A percentile compares a stretch with the other conserved stretches of the same genome.
Conservation (phyloP, 2,113 vertebrate genomes). For the Sphaerodactylus townsendi region DNA sequence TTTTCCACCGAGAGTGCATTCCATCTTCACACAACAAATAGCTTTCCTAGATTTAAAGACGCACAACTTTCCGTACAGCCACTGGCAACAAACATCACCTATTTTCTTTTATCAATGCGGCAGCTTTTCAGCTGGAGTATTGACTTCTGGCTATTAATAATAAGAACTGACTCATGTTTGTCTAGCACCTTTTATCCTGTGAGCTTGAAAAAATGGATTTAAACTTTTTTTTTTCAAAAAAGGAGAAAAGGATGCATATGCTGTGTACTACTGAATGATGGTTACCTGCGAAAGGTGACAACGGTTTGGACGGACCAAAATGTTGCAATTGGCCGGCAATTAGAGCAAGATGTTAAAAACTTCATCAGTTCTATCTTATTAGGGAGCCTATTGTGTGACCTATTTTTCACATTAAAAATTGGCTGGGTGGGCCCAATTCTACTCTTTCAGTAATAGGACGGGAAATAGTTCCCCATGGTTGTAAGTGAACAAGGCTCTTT, state of each 20-base stretch:
- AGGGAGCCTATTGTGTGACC: background rate
- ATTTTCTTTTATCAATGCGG: conserved; percentile 73
- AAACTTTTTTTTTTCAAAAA: conserved; percentile 18
- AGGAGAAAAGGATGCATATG: conserved; percentile 45
- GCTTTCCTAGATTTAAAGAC: conserved; percentile 71
- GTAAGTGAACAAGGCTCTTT: too few relatives aligned
- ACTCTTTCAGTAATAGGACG: background rate
- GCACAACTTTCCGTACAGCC: conserved; percentile 72
- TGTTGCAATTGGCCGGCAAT: conserved; percentile 31
- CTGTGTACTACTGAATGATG: conserved; percentile 36
- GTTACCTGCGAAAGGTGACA: background rate
- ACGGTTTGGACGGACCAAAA: conserved; percentile 5
- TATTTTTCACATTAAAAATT: background rate
- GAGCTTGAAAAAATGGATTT: conserved; percentile 46
- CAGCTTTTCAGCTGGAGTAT: conserved; percentile 59
- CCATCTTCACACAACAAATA: conserved; percentile 62
- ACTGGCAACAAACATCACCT: conserved; percentile 75
- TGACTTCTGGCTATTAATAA: conserved; percentile 60
- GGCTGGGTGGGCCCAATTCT: background rate
- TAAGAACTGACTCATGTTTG: conserved; percentile 58
- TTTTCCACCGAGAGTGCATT: conserved; percentile 69
- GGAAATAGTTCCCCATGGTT: too few relatives aligned
- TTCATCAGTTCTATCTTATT: background rate
- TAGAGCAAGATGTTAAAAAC: background rate
- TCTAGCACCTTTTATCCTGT: conserved; percentile 61